Conservation (phyloP, 2,888 invertebrate genomes). For the Euzophera pinguis region DNA sequence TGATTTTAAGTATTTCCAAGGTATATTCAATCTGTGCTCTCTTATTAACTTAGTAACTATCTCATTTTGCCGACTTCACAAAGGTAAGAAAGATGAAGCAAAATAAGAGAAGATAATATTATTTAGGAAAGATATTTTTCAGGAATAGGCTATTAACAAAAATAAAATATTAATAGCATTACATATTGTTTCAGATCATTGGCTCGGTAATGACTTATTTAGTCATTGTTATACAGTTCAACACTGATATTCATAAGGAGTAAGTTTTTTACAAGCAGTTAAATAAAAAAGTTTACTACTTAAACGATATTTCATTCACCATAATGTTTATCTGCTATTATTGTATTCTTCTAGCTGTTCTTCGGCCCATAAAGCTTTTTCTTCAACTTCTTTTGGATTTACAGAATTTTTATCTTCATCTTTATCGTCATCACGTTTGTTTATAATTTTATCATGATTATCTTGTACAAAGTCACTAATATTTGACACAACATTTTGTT, state of each 20-base stretch:
- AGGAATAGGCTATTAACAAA: too few relatives aligned
- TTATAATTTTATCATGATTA: neutral
- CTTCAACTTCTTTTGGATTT: slow-evolving; percentile 40
- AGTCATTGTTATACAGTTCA: slow-evolving; percentile 34
- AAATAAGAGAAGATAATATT: too few relatives aligned
- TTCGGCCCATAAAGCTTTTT: slow-evolving; percentile 35
- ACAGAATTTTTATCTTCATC: slow-evolving; percentile 15
- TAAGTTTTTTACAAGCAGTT: neutral
- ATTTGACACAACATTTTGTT: neutral
- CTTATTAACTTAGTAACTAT: too few relatives aligned
- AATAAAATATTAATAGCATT: too few relatives aligned
- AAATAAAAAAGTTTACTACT: too few relatives aligned
- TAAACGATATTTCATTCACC: neutral
- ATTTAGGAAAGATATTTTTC: too few relatives aligned
- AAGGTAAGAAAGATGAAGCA: too few relatives aligned
- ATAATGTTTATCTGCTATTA: slow-evolving; percentile 19
- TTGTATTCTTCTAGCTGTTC: slow-evolving; percentile 43
- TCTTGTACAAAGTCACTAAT: neutral
- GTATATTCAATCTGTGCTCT: too few relatives aligned
- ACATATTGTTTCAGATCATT: neutral
- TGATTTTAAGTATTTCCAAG: too few relatives aligned
- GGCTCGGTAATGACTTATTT: slow-evolving; percentile 31
- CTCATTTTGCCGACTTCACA: too few relatives aligned
- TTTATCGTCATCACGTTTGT: neutral
- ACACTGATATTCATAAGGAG: neutral